Evolutionary conservation across 2,888 invertebrate genomes (phyloP), one percentile per base, ranked within the genome.

Genomic region (Teinopalpus imperialis): DNA sequence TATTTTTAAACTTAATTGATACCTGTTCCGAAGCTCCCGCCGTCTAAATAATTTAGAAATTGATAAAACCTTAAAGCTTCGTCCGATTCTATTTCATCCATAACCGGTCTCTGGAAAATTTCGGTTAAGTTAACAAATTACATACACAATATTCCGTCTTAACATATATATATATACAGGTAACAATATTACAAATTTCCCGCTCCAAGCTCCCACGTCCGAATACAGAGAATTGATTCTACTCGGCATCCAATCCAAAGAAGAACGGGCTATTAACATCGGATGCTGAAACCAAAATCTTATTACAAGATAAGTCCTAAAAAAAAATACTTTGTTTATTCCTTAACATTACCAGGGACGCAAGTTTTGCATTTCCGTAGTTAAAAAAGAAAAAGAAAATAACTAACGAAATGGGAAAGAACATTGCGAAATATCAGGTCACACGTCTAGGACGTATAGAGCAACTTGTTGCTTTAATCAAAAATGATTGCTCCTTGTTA

Each of bases 81-180:
- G 20, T 88, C 88, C 1, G 88, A 88, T 71, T 88, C 87, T 40
- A 87, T 81, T 69, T 88, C 88, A 52, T 88, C 88, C 87, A 88
- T 88, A 0, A 88, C 88, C 1, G 88, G 87, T 54, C 88, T 71
- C 88, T 88, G 61, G 36, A 56, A 31, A 18, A 31, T n/a, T n/a
- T n/a, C n/a, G n/a, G n/a, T n/a, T n/a, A n/a, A n/a, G n/a, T n/a
- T 14, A 27, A 39, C 13, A 23, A 8, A 0, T 6, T 23, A 6
- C n/a, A n/a, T n/a, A n/a, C n/a, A n/a, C n/a, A n/a, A n/a, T n/a
- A n/a, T n/a, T n/a, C n/a, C n/a, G n/a, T n/a, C n/a, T n/a, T n/a
- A n/a, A n/a, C n/a, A n/a, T n/a, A n/a, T n/a, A n/a, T n/a, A n/a
- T n/a, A n/a, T n/a, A n/a, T n/a, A n/a, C n/a, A n/a, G n/a, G n/a